Evolutionary conservation across 1,140 invertebrate genomes (phyloP).

Genomic region (Gryon sp.): DNA sequence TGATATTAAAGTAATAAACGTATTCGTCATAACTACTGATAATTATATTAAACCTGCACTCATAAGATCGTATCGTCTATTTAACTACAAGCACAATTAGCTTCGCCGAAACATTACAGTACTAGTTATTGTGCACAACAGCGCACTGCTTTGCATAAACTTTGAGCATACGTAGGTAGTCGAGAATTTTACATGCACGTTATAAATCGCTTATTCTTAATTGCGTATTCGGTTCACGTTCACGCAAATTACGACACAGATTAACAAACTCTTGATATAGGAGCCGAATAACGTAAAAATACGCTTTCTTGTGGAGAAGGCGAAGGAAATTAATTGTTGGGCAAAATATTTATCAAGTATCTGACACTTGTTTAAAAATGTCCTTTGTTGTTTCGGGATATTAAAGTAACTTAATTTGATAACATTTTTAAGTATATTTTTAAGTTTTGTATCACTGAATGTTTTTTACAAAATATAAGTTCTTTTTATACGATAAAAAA

Average conservation of each 20-base stretch:
- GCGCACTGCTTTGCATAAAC: constrained; percentile 47
- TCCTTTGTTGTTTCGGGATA: too few species aligned
- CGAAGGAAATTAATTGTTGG: too few species aligned
- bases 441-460: too few species aligned
- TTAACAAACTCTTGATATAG: constrained; percentile 28
- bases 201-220: constrained; percentile 56
- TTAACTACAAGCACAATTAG: constrained; percentile 50
- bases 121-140: constrained; percentile 35
- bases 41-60: constrained; percentile 30
- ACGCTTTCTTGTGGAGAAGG: too few species aligned
- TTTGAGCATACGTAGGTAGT: constrained; percentile 33
- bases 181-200: constrained; percentile 36
- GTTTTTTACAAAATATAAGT: too few species aligned
- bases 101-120: constrained; percentile 20
- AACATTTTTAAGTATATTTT: too few species aligned
- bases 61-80: constrained; percentile 40
- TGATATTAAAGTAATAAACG: constrained; percentile 42
- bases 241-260: constrained; percentile 20
- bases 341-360: too few species aligned
- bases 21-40: constrained; percentile 44
- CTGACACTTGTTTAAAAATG: too few species aligned
- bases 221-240: constrained; percentile 26
- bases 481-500: too few species aligned
- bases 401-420: too few species aligned
- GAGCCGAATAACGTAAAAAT: not conserved